Base-by-base conservation (phyloP, 53 echinoderm and acorn worm genomes). In the Mesocentrotus franciscanus region DNA sequence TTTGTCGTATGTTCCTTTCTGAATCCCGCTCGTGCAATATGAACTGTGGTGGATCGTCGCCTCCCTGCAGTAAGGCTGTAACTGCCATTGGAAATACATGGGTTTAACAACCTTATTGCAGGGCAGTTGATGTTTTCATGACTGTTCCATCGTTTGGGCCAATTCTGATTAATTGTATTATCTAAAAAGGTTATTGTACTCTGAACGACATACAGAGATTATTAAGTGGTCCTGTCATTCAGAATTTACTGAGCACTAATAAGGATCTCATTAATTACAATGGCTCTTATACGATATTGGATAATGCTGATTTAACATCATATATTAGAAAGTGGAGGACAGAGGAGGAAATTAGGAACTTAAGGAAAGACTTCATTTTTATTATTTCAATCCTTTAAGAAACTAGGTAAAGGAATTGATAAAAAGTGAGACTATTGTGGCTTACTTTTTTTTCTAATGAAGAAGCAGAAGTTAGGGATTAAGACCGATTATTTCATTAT, bases 301-400 rank as follows among this genome's bases (percentile, higher is more conserved):
- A 29, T 22, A 83, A 83, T 83, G 18, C 83, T 36, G 83, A 4
- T 84, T 24, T 84, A 84, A 55, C 18, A 12, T 87, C 18, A n/a
- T 57, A 78, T 49, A 33, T 7, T 55, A 10, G 56, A 84, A 32
- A 74, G 74, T 32, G 14, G 74, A 74, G 29, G 29, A 29, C 87
- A 87, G 29, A n/a, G 10, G 12, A 87, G 87, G 58, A 87, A 87
- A 87, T 87, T 87, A 14, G 58, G 26, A 87, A 87, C 87, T 87
- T 87, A 59, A 3, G 87, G 87, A 57, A 84, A 27, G 87, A 20
- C 10, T 14, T n/a, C 29, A 87, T 87, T 87, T 58, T 87, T 8
- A 27, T 87, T 87, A n/a, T 57, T 87, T 57, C 58, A 87, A 87
- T 87, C 58, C 87, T 26, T n/a, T 56, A 1, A 81, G 10, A 24